Percentiles rank a stretch among this genome's conserved stretches.
Conservation (phyloP, 1,140 invertebrate genomes). For the Drosophila murphyi region DNA sequence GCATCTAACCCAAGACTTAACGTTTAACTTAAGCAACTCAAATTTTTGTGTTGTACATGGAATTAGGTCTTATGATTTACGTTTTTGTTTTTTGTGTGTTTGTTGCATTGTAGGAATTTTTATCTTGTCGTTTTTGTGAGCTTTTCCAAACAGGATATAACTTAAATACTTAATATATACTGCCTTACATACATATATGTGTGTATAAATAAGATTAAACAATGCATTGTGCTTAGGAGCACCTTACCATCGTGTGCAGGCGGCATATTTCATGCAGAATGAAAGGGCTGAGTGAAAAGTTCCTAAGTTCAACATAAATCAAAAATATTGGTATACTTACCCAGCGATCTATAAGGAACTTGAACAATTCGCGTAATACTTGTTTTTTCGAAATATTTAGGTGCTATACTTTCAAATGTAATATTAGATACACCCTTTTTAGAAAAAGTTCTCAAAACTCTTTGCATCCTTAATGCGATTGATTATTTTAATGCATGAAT, state of each 20-base stretch:
- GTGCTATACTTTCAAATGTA: slow-evolving; percentile 5
- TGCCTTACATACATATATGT: slow-evolving; percentile 19
- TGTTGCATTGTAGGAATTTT: slow-evolving; percentile 2
- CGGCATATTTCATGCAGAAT: slow-evolving; percentile 11
- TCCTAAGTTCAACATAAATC: not conserved
- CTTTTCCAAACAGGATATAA: not conserved
- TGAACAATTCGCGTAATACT: not conserved
- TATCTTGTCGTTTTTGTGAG: not conserved
- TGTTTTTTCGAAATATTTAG: not conserved
- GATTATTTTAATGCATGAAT: not conserved
- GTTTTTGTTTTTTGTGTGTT: slow-evolving; percentile 6
- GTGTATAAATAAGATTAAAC: slow-evolving; percentile 1
- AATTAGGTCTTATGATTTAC: slow-evolving; percentile 5
- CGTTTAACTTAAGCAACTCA: slow-evolving; percentile 18
- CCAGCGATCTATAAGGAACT: not conserved
- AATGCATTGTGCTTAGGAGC: slow-evolving; percentile 52
- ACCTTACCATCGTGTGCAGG: not conserved
- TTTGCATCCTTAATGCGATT: no score
- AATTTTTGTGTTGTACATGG: not conserved
- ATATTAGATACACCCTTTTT: no score
- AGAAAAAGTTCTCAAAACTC: no score
- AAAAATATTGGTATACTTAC: not conserved
- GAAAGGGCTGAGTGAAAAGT: slow-evolving; percentile 13
- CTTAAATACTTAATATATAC: slow-evolving; percentile 12
- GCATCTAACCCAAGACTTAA: slow-evolving; percentile 43